These are phyloP conservation scores for Penelope pileata DNA, from an alignment of 2,113 vertebrate species.

Conservation along the genomic window DNA sequence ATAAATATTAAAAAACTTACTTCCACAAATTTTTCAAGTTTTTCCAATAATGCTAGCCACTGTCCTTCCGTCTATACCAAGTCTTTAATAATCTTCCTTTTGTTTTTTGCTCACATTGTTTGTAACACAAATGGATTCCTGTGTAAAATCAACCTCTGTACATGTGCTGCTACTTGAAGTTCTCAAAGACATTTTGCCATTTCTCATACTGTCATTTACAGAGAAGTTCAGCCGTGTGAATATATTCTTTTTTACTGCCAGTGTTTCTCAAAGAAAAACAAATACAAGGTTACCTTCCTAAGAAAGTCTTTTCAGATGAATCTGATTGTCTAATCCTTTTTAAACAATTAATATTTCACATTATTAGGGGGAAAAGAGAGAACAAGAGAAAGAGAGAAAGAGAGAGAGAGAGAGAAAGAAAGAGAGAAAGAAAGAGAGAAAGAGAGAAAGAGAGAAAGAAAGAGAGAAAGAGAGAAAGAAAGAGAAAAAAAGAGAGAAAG, in stretches of 20 bases:
- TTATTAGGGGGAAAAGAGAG: not conserved
- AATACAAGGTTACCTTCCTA: not conserved
- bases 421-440: too few species aligned
- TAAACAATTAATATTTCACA: not conserved
- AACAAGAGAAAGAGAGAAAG: too few species aligned
- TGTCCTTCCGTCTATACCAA: not conserved
- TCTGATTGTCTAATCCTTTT: not conserved
- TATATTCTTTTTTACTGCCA: not conserved
- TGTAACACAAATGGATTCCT: slow-evolving; percentile 9
- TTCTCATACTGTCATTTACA: slow-evolving; percentile 8
- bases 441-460: too few species aligned
- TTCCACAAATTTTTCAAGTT: not conserved
- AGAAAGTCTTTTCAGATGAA: not conserved
- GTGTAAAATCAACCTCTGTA: not conserved
- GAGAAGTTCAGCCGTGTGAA: not conserved
- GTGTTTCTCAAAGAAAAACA: not conserved
- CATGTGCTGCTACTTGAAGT: not conserved
- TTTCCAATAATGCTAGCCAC: not conserved
- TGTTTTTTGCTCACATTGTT: not conserved
- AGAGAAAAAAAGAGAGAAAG: too few species aligned
- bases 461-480: too few species aligned
- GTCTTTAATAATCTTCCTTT: not conserved
- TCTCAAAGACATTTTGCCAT: slow-evolving; percentile 23
- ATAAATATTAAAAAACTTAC: not conserved
- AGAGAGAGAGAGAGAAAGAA: too few species aligned